These are phyloP conservation scores for Ricordea florida DNA, from an alignment of 92 coral and sea anemone genomes.

Conservation along the genomic window DNA sequence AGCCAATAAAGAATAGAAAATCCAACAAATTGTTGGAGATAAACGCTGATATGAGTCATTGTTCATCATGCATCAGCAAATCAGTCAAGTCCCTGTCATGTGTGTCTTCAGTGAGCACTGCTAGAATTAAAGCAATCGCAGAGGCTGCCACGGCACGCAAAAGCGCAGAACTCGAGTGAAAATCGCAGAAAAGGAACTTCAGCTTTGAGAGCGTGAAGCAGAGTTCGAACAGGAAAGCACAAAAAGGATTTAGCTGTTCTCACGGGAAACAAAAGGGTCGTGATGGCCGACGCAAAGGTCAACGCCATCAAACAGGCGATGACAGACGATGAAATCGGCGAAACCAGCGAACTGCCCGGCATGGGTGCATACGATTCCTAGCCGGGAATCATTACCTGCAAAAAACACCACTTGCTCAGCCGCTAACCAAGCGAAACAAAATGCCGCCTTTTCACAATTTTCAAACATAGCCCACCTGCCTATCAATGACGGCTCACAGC, in stretches of 20 bases:
- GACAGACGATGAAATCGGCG: not conserved
- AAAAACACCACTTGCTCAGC: not conserved
- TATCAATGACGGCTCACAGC: no score
- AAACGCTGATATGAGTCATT: not conserved
- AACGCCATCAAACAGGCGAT: conserved; percentile 44
- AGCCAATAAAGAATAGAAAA: conserved; percentile 9
- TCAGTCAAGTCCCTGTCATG: not conserved
- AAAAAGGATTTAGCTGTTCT: conserved; percentile 50
- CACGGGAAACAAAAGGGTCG: conserved; percentile 42
- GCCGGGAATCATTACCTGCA: no score
- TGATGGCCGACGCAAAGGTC: conserved; percentile 61
- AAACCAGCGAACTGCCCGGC: not conserved
- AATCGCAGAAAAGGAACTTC: conserved; percentile 46
- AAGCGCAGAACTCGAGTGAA: conserved; percentile 34
- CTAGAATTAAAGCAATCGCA: conserved; percentile 22
- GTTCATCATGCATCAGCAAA: conserved; percentile 17
- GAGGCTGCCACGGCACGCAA: conserved; percentile 44
- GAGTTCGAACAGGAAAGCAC: conserved; percentile 39
- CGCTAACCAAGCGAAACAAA: no score
- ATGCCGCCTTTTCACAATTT: no score
- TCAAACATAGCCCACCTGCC: no score
- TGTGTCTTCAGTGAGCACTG: conserved; percentile 3
- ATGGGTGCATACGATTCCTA: no score
- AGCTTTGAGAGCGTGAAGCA: conserved; percentile 39
- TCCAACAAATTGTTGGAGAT: conserved; percentile 36